Evolutionary conservation across 1,140 invertebrate genomes (phyloP).

Genomic region (Zeugodacus cucurbitae): DNA sequence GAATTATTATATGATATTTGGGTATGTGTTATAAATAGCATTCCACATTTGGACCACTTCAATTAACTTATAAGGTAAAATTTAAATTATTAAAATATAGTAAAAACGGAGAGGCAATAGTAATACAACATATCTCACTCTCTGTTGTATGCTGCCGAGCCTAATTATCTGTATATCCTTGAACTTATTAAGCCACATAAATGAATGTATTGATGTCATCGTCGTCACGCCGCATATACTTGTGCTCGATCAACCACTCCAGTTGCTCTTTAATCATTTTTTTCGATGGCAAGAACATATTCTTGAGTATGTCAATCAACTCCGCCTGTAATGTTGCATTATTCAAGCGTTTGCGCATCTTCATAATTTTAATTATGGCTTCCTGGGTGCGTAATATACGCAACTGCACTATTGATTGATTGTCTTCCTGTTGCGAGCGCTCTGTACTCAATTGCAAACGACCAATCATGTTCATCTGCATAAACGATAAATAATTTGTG

Average conservation of each 20-base stretch:
- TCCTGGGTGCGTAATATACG: slow-evolving; percentile 92
- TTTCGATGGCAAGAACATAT: slow-evolving; percentile 98
- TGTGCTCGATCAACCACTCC: slow-evolving; percentile 99
- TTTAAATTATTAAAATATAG: not conserved
- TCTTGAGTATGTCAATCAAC: slow-evolving; percentile 97
- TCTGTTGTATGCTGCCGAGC: not conserved
- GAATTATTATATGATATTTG: not conserved
- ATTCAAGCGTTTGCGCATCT: slow-evolving; percentile 95
- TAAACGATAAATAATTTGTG: not conserved
- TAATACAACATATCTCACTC: not conserved
- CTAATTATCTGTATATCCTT: not conserved
- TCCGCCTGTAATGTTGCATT: slow-evolving; percentile 96
- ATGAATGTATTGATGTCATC: slow-evolving; percentile 98
- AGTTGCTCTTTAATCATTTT: slow-evolving; percentile 99
- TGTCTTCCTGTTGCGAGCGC: slow-evolving; percentile 95
- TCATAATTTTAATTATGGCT: slow-evolving; percentile 99
- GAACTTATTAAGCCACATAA: slow-evolving; percentile 85
- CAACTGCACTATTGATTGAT: slow-evolving; percentile 96
- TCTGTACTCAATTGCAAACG: slow-evolving; percentile 94
- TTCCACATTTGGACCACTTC: not conserved
- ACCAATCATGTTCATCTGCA: slow-evolving; percentile 88
- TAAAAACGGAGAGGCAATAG: not conserved
- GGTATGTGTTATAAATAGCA: not conserved
- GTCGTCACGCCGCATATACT: slow-evolving; percentile 96
- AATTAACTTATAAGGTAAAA: not conserved